phyloP scores from a whole-genome alignment of 2,113 vertebrate species.

The Ardeotis arabs region DNA sequence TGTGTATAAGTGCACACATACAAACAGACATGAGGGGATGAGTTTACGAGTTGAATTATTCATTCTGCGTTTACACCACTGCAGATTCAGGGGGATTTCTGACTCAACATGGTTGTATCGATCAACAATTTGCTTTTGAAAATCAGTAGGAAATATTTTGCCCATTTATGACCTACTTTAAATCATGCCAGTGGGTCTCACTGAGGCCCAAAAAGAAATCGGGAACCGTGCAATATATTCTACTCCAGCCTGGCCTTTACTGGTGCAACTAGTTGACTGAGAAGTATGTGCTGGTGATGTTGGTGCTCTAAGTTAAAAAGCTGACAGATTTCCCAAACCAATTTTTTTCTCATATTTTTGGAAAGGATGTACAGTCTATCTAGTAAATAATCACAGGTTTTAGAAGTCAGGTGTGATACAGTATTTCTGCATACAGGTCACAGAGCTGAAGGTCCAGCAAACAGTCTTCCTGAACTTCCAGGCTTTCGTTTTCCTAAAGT shows the following conservation, averaged over 20 bases:
- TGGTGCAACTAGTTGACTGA: background rate
- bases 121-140: background rate
- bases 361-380: background rate
- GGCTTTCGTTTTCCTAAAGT: background rate
- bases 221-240: background rate
- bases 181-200: background rate
- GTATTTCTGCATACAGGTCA: background rate
- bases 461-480: background rate
- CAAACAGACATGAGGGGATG: background rate
- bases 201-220: background rate
- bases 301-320: background rate
- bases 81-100: background rate
- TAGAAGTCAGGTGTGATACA: background rate
- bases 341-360: background rate
- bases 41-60: constrained; percentile 15
- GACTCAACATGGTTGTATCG: background rate
- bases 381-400: background rate
- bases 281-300: background rate
- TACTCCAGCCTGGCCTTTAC: background rate
- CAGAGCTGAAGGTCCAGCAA: background rate
- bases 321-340: background rate
- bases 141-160: background rate
- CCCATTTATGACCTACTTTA: background rate
- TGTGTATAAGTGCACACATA: background rate
- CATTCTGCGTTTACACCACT: background rate